These are phyloP conservation scores for Chlorocebus sabaeus DNA, from an alignment of 2,113 vertebrate genomes.

Conservation along the genomic window DNA sequence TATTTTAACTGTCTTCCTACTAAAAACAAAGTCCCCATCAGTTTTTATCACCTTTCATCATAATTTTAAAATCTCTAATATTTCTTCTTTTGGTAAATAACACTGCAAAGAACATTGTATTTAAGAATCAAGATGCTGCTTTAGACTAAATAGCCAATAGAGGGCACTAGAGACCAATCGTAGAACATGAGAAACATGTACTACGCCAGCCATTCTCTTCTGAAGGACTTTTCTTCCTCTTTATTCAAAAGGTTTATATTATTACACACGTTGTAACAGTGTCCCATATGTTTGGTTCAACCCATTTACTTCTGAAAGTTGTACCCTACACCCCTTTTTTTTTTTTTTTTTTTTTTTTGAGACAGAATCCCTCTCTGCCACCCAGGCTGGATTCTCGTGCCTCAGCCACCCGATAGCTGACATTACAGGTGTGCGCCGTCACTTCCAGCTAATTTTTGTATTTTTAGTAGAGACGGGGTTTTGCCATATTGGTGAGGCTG, in stretches of 20 bases:
- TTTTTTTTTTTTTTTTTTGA: too few relatives aligned
- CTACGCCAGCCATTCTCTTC: neutral
- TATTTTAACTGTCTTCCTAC: neutral
- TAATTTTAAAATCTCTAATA: neutral
- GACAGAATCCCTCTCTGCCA: too few relatives aligned
- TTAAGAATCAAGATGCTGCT: neutral
- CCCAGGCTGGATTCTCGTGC: too few relatives aligned
- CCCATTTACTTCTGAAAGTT: neutral
- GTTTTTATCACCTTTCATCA: neutral
- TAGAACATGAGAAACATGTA: slow-evolving; percentile 8
- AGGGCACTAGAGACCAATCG: slow-evolving; percentile 81
- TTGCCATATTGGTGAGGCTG: too few relatives aligned
- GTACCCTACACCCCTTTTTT: neutral
- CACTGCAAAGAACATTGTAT: slow-evolving; percentile 17
- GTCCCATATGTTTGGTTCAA: neutral
- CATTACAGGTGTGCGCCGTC: too few relatives aligned
- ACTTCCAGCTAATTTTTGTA: too few relatives aligned
- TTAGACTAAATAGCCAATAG: slow-evolving; percentile 77
- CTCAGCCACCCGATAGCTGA: too few relatives aligned
- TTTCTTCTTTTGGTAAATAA: slow-evolving; percentile 41
- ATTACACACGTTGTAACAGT: neutral
- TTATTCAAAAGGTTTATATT: neutral
- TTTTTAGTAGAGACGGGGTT: too few relatives aligned
- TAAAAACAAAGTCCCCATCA: neutral
- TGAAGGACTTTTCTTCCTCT: neutral